Base-by-base conservation (phyloP, 2,888 invertebrate species). In the Andrena bucephala region DNA sequence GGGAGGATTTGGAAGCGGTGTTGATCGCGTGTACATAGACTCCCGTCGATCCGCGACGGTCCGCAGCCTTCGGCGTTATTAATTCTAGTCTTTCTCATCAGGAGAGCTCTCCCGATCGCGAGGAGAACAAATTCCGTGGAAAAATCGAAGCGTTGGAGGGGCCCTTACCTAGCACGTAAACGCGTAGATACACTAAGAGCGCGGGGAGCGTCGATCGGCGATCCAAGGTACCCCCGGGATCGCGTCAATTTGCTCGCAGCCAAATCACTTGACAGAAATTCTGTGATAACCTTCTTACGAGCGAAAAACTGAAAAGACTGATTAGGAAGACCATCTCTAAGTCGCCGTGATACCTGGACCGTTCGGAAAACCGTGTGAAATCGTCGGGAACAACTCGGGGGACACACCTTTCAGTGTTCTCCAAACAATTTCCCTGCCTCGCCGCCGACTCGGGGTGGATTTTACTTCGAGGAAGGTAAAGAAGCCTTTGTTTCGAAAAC, bases 201-300 rank as follows among this genome's bases (percentile, higher is more conserved):
- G 59, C 50, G 54, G 59, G 42, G 54, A 29, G 20, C 10, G 29
- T 36, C 68, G 68, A 69, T 73, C 65, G 67, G 66, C 13, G 31
- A 74, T 16, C 33, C n/a, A 27, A 68, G 48, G 24, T 68, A 54
- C 54, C 67, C 67, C 54, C 68, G 66, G 77, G 87, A 87, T 88
- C 89, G 83, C 87, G 85, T 88, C 83, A 89, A 85, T 89, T 85
- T 83, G 62, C 24, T 71, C 31, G 20, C 27, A 20, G 52, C 3
- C 48, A 54, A 78, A 75, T 73, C 69, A 86, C 66, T 33, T 74
- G 69, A 77, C 72, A 60, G 54, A 83, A 85, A 81, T 81, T 83
- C 87, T 89, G 89, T 85, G 87, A 89, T 88, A 89, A 89, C 77
- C 81, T 83, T 80, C 73, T 62, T 78, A 81, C 72, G 81, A 87